These are phyloP conservation scores for Selene dorsalis DNA, from an alignment of 2,797 vertebrate genomes.

Conservation along the genomic window DNA sequence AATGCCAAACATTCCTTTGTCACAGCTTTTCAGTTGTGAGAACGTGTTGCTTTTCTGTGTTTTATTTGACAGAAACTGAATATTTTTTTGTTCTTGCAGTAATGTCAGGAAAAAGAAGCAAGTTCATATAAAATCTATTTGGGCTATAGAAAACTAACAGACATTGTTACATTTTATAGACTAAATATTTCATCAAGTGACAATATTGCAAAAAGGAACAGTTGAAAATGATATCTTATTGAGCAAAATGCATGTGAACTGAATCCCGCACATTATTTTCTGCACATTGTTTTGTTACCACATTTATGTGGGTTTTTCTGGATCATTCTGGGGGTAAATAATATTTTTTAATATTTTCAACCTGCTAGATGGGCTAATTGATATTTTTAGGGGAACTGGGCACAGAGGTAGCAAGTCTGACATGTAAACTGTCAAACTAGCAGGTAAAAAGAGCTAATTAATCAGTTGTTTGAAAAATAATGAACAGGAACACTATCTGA, in stretches of 20 bases:
- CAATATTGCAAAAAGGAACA: background rate
- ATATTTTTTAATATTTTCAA: background rate
- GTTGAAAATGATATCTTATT: background rate
- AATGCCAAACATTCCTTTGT: slow-evolving; percentile 11
- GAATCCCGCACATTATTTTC: background rate
- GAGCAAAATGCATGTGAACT: slow-evolving; percentile 8
- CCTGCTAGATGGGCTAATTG: background rate
- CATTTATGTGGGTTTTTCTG: slow-evolving; percentile 2
- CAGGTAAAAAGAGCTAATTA: slow-evolving; percentile 14
- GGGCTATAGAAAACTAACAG: background rate
- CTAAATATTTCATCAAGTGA: background rate
- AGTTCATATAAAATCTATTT: background rate
- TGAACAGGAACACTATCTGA: slow-evolving; percentile 9
- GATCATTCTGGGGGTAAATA: background rate
- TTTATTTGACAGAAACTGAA: background rate
- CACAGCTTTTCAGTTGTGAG: background rate
- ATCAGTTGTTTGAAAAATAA: slow-evolving; percentile 19
- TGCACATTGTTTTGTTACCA: background rate
- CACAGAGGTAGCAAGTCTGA: background rate
- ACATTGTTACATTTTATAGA: background rate
- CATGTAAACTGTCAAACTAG: slow-evolving; percentile 6
- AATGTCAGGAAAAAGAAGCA: background rate
- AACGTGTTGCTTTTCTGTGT: slow-evolving; percentile 4
- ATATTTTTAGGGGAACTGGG: background rate
- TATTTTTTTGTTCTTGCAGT: background rate